Conservation (phyloP, 2,113 vertebrate species). For the Progne subis region DNA sequence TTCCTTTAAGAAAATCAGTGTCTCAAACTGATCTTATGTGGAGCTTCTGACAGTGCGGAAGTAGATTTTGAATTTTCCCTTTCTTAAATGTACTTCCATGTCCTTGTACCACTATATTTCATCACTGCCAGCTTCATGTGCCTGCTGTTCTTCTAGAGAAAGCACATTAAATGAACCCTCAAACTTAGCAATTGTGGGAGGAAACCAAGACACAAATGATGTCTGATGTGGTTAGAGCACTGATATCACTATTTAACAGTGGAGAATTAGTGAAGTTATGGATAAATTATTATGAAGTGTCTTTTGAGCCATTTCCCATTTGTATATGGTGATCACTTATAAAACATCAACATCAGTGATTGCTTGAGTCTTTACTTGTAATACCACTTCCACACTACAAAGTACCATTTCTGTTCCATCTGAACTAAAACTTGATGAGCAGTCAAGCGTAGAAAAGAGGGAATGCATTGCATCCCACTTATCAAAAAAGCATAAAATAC, state of each 20-base stretch:
- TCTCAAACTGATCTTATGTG: conserved; percentile 65
- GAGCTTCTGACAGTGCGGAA: conserved; percentile 50
- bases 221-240: background rate
- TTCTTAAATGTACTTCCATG: background rate
- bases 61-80: conserved; percentile 24
- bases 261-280: background rate
- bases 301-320: background rate
- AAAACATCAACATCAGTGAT: background rate
- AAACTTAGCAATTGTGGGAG: background rate
- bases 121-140: background rate
- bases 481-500: background rate
- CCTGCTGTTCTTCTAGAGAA: background rate
- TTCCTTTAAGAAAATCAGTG: background rate
- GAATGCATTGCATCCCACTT: background rate
- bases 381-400: background rate
- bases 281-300: background rate
- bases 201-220: background rate
- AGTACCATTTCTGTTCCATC: background rate
- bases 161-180: background rate
- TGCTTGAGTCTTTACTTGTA: background rate
- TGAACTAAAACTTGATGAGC: background rate
- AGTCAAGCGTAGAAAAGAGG: background rate
- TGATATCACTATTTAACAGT: background rate
- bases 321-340: background rate
- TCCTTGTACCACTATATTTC: background rate